phyloP scores from a whole-genome alignment of 2,888 invertebrate species.

The Epirrhoe tristata region DNA sequence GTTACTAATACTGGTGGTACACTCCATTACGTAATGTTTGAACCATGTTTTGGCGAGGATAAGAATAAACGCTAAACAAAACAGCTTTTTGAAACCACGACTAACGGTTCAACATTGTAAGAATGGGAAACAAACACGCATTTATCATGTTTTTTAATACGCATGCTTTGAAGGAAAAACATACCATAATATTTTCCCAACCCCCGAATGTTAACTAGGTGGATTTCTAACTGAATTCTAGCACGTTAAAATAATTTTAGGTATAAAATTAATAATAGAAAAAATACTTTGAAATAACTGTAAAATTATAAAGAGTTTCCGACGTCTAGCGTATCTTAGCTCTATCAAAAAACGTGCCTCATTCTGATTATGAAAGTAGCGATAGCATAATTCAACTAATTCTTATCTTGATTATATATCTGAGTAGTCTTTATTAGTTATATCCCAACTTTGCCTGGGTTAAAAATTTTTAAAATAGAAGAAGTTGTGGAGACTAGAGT shows the following conservation, averaged over 20 bases:
- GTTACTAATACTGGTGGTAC: slow-evolving; percentile 20
- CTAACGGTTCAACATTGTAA: neutral
- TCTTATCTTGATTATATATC: neutral
- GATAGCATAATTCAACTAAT: neutral
- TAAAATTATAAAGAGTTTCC: neutral
- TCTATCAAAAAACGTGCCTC: slow-evolving; percentile 2
- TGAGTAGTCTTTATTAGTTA: no score
- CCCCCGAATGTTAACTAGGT: neutral
- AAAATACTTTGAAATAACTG: neutral
- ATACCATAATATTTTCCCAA: neutral
- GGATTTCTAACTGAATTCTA: neutral
- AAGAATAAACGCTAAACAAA: neutral
- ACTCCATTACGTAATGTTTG: slow-evolving; percentile 18
- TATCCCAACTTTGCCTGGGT: no score
- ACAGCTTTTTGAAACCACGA: neutral
- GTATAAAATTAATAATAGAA: neutral
- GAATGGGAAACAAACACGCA: neutral
- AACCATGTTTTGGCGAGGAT: slow-evolving; percentile 19
- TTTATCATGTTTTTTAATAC: neutral
- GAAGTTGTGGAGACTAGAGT: no score
- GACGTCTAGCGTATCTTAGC: neutral
- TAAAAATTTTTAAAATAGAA: no score
- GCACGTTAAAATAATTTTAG: neutral
- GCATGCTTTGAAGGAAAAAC: slow-evolving; percentile 1
- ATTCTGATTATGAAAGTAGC: slow-evolving; percentile 12